phyloP scores from a whole-genome alignment of 2,888 invertebrate genomes.

The Conus canariensis region DNA sequence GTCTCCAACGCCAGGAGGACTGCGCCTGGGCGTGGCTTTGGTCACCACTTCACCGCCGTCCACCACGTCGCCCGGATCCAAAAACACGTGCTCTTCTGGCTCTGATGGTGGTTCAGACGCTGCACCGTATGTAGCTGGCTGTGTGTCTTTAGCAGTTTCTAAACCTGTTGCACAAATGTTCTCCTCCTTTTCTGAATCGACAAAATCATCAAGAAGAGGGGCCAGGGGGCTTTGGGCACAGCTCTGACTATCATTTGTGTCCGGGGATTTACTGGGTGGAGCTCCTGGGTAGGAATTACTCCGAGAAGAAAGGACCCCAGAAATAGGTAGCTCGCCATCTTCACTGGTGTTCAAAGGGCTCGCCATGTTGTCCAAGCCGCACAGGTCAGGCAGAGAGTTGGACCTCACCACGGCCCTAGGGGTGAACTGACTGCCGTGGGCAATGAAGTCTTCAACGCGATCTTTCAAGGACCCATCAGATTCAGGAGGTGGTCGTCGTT shows the following conservation, averaged over 20 bases:
- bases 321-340: neutral
- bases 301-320: neutral
- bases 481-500: neutral
- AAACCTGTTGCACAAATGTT: neutral
- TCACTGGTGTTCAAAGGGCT: neutral
- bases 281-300: constrained; percentile 38
- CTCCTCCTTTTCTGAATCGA: neutral
- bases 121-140: neutral
- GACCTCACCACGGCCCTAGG: constrained; percentile 24
- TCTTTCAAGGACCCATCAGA: constrained; percentile 23
- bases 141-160: neutral
- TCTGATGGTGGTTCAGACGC: neutral
- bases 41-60: constrained; percentile 21
- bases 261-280: neutral
- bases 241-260: neutral
- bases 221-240: constrained; percentile 9
- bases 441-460: constrained; percentile 34
- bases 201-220: neutral
- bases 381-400: constrained; percentile 30
- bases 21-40: neutral
- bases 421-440: constrained; percentile 20
- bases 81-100: neutral
- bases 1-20: neutral
- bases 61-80: constrained; percentile 11
- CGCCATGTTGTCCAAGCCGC: neutral